A percentile compares a stretch with the other conserved stretches of the same genome.
These are phyloP conservation scores for Litoditis marina DNA, from an alignment of 2,888 invertebrate genomes.

Conservation along the genomic window DNA sequence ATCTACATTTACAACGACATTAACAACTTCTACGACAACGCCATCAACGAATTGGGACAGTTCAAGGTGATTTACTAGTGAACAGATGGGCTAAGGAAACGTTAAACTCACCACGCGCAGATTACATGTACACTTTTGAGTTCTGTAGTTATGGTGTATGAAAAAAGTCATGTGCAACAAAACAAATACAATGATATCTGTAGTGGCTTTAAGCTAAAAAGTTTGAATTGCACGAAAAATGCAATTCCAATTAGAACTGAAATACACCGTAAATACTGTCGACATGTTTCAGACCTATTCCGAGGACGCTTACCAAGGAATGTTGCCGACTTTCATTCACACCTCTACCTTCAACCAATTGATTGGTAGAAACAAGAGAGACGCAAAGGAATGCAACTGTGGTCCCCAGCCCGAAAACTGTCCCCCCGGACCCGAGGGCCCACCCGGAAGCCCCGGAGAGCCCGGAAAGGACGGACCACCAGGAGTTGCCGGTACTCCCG, in stretches of 20 bases:
- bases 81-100: too few relatives aligned
- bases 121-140: too few relatives aligned
- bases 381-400: slow-evolving; percentile 6
- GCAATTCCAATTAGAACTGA: too few relatives aligned
- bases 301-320: slow-evolving; percentile 6
- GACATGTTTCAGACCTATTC: slow-evolving; percentile 1
- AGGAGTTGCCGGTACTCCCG: neutral
- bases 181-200: too few relatives aligned
- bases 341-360: slow-evolving; percentile 6
- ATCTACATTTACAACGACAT: slow-evolving; percentile 42
- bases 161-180: neutral
- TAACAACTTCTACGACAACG: slow-evolving; percentile 46
- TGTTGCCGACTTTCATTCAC: slow-evolving; percentile 8
- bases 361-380: slow-evolving; percentile 10
- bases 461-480: too few relatives aligned
- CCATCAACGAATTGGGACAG: slow-evolving; percentile 42
- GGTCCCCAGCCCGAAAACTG: slow-evolving; percentile 12
- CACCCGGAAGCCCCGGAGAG: too few relatives aligned
- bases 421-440: too few relatives aligned
- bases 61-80: slow-evolving; percentile 41
- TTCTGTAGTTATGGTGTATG: too few relatives aligned
- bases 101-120: too few relatives aligned
- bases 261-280: too few relatives aligned
- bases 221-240: too few relatives aligned
- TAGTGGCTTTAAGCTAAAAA: too few relatives aligned